Percentiles rank a stretch among this genome's conserved stretches.
Evolutionary conservation across 2,113 vertebrate species (phyloP).

Genomic region (Xenopus borealis): DNA sequence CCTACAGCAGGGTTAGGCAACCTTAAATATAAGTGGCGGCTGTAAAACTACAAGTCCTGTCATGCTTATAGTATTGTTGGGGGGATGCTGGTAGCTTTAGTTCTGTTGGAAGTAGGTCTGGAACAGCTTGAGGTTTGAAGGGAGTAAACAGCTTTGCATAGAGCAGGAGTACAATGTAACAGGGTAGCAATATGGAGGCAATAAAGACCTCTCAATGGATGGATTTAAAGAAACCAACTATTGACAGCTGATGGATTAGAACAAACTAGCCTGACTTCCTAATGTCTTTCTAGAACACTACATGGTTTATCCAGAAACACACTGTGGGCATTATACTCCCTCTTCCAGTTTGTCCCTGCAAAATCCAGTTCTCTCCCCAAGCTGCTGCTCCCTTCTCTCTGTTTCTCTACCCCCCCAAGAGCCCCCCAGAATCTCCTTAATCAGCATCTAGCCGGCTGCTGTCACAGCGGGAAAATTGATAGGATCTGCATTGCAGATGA

Average conservation of each 20-base stretch:
- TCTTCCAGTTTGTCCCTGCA: slow-evolving; percentile 26
- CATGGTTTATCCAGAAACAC: slow-evolving; percentile 46
- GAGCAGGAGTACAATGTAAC: slow-evolving; percentile 3
- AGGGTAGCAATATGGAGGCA: slow-evolving; percentile 32
- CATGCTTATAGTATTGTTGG: no score
- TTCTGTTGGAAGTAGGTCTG: no score
- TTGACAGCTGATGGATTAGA: slow-evolving; percentile 69
- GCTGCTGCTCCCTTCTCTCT: slow-evolving; percentile 48
- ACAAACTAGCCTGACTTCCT: slow-evolving; percentile 52
- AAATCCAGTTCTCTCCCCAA: slow-evolving; percentile 33
- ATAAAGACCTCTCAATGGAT: slow-evolving; percentile 42
- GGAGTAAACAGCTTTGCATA: no score
- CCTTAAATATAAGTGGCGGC: no score
- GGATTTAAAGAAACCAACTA: slow-evolving; percentile 49
- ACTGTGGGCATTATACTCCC: slow-evolving; percentile 46
- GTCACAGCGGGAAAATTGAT: slow-evolving; percentile 60
- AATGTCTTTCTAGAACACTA: slow-evolving; percentile 50
- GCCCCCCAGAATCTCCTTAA: slow-evolving; percentile 53
- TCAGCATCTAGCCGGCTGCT: slow-evolving; percentile 58
- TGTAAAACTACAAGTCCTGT: no score
- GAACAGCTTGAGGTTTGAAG: no score
- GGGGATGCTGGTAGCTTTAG: no score
- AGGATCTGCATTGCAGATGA: slow-evolving; percentile 63
- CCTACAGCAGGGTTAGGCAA: no score
- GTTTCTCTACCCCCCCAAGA: slow-evolving; percentile 47